Conservation (phyloP, 2,888 invertebrate species). For the Antheraea yamamai region DNA sequence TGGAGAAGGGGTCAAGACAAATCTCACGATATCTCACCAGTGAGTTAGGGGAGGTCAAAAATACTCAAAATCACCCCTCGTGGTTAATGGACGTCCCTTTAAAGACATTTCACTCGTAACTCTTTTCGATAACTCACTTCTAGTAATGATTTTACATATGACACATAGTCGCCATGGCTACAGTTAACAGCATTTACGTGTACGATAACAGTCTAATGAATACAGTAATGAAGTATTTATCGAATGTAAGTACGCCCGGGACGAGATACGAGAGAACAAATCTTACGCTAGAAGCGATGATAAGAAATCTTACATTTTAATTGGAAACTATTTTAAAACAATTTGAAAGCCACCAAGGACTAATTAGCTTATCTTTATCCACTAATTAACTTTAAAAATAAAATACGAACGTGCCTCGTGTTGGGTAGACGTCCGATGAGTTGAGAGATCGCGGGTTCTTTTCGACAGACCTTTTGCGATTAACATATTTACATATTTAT, state of each 20-base stretch:
- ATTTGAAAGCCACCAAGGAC: conserved; percentile 2
- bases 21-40: no score
- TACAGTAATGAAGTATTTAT: background rate
- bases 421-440: background rate
- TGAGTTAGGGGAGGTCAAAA: no score
- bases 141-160: no score
- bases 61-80: no score
- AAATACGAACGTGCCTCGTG: background rate
- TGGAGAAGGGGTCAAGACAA: no score
- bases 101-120: no score
- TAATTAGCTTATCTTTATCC: background rate
- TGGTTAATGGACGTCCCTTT: no score
- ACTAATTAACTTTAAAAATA: background rate
- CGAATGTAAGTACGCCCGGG: background rate
- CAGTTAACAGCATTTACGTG: background rate
- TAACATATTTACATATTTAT: background rate
- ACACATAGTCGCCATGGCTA: background rate
- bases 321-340: conserved; percentile 6
- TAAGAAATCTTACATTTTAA: background rate
- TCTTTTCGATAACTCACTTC: no score
- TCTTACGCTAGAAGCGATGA: background rate
- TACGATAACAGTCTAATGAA: conserved; percentile 1
- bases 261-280: background rate
- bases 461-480: background rate
- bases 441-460: background rate